Percentiles rank a stretch among this genome's conserved stretches.
Conservation (phyloP, 2,888 invertebrate species). For the Chaetoderma sp. region DNA sequence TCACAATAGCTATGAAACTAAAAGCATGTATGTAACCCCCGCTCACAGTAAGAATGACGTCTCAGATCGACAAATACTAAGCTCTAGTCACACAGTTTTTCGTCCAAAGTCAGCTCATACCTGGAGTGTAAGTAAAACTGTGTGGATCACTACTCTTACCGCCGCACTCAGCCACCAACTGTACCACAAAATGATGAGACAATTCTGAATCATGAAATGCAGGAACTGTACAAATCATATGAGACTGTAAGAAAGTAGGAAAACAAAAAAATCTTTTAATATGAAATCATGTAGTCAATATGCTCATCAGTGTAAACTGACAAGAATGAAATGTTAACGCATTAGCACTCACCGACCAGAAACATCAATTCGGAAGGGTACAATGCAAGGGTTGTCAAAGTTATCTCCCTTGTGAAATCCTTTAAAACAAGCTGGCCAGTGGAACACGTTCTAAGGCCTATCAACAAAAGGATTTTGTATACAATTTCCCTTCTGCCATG, state of each 20-base stretch:
- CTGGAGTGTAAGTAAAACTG: constrained; percentile 66
- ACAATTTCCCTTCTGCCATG: too few relatives aligned
- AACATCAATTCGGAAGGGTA: too few relatives aligned
- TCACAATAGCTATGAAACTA: too few relatives aligned
- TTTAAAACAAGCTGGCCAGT: too few relatives aligned
- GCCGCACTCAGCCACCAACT: constrained; percentile 66
- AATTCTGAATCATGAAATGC: constrained; percentile 54
- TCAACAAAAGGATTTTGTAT: too few relatives aligned
- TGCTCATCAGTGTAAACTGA: neutral
- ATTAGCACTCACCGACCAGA: neutral
- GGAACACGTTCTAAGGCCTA: too few relatives aligned
- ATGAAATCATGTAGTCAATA: neutral
- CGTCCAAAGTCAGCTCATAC: constrained; percentile 47
- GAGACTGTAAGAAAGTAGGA: constrained; percentile 65
- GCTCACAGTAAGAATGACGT: constrained; percentile 44
- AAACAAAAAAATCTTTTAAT: constrained; percentile 13
- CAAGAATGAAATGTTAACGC: neutral
- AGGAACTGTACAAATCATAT: constrained; percentile 69
- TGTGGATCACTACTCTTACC: constrained; percentile 68
- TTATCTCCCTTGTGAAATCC: too few relatives aligned
- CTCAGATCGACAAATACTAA: constrained; percentile 22
- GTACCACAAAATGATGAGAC: constrained; percentile 53
- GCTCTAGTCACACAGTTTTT: neutral
- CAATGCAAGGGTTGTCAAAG: too few relatives aligned
- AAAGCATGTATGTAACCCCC: too few relatives aligned